phyloP scores from a whole-genome alignment of 2,113 vertebrate genomes.

The Pedionomus torquatus region DNA sequence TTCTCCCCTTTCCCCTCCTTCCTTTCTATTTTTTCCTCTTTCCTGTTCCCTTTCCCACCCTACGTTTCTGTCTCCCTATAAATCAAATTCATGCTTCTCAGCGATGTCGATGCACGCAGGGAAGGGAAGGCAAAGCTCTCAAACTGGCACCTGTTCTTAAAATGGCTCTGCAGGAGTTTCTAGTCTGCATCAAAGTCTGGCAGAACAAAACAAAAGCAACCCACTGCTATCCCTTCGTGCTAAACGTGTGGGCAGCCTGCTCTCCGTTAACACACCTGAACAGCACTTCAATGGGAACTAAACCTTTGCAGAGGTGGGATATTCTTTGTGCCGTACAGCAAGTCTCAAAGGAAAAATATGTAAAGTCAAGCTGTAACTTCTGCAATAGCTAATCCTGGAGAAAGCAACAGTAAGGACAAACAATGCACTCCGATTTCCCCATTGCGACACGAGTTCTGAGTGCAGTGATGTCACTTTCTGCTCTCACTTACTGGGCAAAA shows the following conservation, averaged over 20 bases:
- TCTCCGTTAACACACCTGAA: neutral
- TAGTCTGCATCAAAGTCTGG: neutral
- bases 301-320: neutral
- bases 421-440: rapidly evolving
- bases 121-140: neutral
- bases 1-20: neutral
- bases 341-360: neutral
- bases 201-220: neutral
- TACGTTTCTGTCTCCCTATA: neutral
- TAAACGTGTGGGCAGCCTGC: rapidly evolving
- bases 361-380: neutral
- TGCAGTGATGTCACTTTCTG: neutral
- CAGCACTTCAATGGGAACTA: neutral
- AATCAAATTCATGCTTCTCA: neutral
- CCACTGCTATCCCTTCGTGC: rapidly evolving
- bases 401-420: neutral
- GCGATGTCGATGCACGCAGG: neutral
- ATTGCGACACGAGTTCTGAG: neutral
- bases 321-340: neutral
- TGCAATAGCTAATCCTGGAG: neutral
- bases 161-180: neutral
- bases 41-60: neutral
- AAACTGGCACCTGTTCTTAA: neutral
- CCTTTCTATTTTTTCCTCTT: neutral
- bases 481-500: neutral